These are phyloP conservation scores for Heliconius cydno DNA, from an alignment of 2,888 invertebrate species.

Conservation along the genomic window DNA sequence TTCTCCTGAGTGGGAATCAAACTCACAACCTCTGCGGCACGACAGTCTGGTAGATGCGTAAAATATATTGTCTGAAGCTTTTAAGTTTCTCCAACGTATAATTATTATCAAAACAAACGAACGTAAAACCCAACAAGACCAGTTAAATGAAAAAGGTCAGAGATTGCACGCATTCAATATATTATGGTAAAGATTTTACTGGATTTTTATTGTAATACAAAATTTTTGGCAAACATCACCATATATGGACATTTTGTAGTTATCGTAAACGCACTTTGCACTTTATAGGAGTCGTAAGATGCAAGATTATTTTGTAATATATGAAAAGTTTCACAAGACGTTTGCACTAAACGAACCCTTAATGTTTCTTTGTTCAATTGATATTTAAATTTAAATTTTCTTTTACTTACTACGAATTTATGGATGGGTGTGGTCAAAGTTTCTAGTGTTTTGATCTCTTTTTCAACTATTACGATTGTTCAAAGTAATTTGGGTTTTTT, in stretches of 20 bases:
- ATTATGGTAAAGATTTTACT: constrained; percentile 12
- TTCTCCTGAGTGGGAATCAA: not conserved
- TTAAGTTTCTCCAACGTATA: no score
- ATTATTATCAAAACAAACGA: not conserved
- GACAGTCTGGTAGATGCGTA: no score
- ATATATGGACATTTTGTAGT: constrained; percentile 7
- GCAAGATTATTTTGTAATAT: not conserved
- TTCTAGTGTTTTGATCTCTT: no score
- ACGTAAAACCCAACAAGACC: not conserved
- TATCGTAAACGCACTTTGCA: constrained; percentile 13
- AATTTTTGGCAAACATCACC: not conserved
- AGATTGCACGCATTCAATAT: not conserved
- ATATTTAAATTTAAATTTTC: not conserved
- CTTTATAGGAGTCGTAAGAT: not conserved
- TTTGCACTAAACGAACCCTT: not conserved
- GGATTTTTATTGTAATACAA: constrained; percentile 10
- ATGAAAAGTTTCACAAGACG: not conserved
- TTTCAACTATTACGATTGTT: no score
- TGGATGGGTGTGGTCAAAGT: no score
- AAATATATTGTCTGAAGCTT: no score
- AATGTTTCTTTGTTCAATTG: not conserved
- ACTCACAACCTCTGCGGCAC: not conserved
- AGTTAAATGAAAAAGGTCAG: constrained; percentile 19
- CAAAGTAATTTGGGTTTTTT: no score
- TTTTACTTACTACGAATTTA: no score